Evolutionary conservation across 1,140 invertebrate species (phyloP).

Genomic region (Orius laevigatus): DNA sequence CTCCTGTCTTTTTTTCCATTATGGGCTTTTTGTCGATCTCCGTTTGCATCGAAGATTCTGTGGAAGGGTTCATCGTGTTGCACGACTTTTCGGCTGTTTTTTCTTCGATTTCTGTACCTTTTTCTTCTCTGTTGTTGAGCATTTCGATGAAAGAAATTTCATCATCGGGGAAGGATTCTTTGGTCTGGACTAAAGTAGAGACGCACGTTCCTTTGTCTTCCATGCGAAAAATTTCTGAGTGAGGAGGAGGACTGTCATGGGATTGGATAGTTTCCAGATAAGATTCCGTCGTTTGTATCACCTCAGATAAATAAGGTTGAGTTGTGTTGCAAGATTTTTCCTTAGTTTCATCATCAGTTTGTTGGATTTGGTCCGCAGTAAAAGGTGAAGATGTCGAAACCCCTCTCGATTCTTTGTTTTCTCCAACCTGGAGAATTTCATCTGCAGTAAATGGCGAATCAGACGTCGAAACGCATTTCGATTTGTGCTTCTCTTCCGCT

Average conservation of each 20-base stretch:
- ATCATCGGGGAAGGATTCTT: not conserved
- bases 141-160: not conserved
- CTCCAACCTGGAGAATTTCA: no score
- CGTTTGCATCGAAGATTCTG: conserved; percentile 1
- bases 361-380: not conserved
- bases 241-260: not conserved
- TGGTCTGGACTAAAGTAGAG: conserved; percentile 3
- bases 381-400: not conserved
- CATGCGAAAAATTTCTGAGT: conserved; percentile 2
- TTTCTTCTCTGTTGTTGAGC: not conserved
- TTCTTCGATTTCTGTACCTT: not conserved
- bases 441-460: no score
- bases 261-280: not conserved
- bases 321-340: conserved; percentile 8
- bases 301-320: conserved; percentile 2
- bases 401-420: no score
- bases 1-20: not conserved
- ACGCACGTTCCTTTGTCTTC: conserved; percentile 9
- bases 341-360: not conserved
- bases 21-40: not conserved
- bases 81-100: conserved; percentile 9
- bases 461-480: no score
- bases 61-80: conserved; percentile 7
- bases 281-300: conserved; percentile 3
- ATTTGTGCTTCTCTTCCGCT: no score